phyloP scores from a whole-genome alignment of 2,888 invertebrate genomes.

The Idaea straminata region DNA sequence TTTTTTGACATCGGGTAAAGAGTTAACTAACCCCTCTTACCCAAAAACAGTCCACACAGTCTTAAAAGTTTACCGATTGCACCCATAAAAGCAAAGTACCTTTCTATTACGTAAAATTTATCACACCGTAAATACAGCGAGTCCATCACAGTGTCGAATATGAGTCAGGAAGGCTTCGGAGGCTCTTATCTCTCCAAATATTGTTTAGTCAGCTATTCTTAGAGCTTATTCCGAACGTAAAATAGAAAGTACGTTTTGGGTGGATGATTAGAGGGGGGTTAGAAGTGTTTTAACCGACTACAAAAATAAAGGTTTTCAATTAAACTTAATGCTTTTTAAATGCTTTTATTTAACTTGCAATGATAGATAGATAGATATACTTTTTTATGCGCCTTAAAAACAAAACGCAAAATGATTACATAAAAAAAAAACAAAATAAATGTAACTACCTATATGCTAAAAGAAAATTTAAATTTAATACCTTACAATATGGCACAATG shows the following conservation, averaged over 20 bases:
- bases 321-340: no score
- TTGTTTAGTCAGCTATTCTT: slow-evolving; percentile 44
- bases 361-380: no score
- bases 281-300: neutral
- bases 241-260: slow-evolving; percentile 18
- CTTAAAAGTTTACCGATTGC: neutral
- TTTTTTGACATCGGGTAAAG: neutral
- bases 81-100: neutral
- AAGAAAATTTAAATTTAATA: no score
- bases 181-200: slow-evolving; percentile 35
- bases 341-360: no score
- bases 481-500: no score
- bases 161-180: slow-evolving; percentile 33
- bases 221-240: slow-evolving; percentile 38
- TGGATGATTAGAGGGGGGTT: neutral
- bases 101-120: neutral
- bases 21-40: neutral
- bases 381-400: no score
- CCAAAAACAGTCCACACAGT: neutral
- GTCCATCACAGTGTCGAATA: slow-evolving; percentile 32
- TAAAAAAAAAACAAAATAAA: no score
- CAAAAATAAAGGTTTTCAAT: neutral
- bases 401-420: no score
- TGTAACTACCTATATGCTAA: no score
- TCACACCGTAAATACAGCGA: slow-evolving; percentile 2